Base-by-base conservation (phyloP, 2,113 vertebrate species). In the Pelecanus crispus region DNA sequence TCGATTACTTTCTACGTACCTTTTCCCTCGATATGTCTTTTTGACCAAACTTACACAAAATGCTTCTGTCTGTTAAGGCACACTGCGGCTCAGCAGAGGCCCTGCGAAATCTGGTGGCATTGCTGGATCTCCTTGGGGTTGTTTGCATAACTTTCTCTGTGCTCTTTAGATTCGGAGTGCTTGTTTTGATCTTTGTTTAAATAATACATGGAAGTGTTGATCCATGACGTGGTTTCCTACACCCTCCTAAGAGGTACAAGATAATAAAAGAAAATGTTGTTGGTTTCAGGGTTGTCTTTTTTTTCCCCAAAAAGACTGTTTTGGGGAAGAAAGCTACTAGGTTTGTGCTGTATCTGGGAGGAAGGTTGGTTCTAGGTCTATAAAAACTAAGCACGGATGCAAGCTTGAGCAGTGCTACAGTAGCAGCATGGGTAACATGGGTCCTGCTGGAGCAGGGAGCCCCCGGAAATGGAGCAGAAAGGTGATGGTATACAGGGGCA, bases 111-210 rank as follows among this genome's bases (percentile, higher is more conserved):
- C 67, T 72, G 80, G 29, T 85, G 86, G 58, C 50, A 18, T 77
- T 34, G 31, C 49, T 95, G 77, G 67, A 25, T 86, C 81, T 82
- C 81, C 72, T 68, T 1, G 13, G 68, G 31, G 5, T 66, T 91
- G 72, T 96, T 92, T 96, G 86, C 63, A 44, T 73, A 91, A 91
- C 93, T 88, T 92, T 77, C 66, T 21, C 34, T 1, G 2, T 67
- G 62, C 53, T 77, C 28, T 50, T 86, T 62, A 19, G 24, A 40
- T 89, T 87, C 11, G 3, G 17, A 83, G 72, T 26, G 58, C 73
- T 83, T 77, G 67, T 89, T 96, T 87, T 84, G 66, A 72, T 94
- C 75, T 92, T 68, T 92, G 47, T 85, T 93, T 68, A 49, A 66
- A 53, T 89, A 96, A 87, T 53, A 61, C 67, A 86, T 83, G 7